These are phyloP conservation scores for Apotomis capreana DNA, from an alignment of 2,888 invertebrate species.

Conservation along the genomic window DNA sequence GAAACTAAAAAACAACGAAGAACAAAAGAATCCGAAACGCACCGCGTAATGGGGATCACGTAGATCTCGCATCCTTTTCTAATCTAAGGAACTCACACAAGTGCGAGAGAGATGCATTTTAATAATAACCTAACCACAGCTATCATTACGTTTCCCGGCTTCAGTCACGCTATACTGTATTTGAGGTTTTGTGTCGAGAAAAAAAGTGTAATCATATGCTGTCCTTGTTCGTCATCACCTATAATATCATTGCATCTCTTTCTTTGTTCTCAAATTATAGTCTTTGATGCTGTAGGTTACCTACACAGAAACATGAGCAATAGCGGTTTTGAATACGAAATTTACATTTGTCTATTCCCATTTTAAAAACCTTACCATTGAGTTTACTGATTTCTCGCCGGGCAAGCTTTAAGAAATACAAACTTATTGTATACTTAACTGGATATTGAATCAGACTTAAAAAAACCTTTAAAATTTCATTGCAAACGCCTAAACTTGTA, in stretches of 20 bases:
- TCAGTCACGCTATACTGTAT: slow-evolving; percentile 51
- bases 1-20: slow-evolving; percentile 58
- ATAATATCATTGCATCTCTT: slow-evolving; percentile 31
- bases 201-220: slow-evolving; percentile 40
- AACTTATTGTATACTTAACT: background rate
- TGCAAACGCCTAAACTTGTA: background rate
- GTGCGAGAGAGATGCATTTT: slow-evolving; percentile 73
- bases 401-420: background rate
- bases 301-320: slow-evolving; percentile 1
- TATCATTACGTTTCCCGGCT: slow-evolving; percentile 78
- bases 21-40: slow-evolving; percentile 75
- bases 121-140: slow-evolving; percentile 79
- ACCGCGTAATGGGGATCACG: slow-evolving; percentile 82
- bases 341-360: background rate
- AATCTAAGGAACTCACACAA: slow-evolving; percentile 58
- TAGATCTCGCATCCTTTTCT: slow-evolving; percentile 72
- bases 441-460: no score
- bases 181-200: slow-evolving; percentile 39
- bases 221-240: slow-evolving; percentile 31
- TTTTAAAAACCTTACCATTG: no score
- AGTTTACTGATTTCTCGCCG: no score
- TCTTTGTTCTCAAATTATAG: slow-evolving; percentile 25
- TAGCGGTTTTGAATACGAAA: slow-evolving; percentile 9
- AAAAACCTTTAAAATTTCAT: no score
- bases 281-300: slow-evolving; percentile 23